Evolutionary conservation across 2,113 vertebrate genomes (phyloP), one percentile per base, ranked within the genome.

Genomic region (Tonatia bakeri): DNA sequence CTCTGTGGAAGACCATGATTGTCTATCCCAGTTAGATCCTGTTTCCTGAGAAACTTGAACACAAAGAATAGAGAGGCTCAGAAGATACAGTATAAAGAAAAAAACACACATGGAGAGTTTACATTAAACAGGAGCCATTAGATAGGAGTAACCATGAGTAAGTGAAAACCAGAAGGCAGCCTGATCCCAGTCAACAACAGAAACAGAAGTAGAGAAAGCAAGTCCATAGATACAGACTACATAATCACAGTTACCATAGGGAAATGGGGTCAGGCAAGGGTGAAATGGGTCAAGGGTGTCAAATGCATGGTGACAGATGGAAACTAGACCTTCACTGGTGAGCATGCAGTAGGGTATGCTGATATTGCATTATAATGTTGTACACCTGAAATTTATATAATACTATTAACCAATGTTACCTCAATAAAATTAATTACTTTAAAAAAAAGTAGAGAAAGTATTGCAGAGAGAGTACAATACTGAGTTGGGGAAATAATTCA

Each of bases 141-240:
- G 26, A 43, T 7, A 87, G 24, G 20, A 59, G 40, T 54, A 86
- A n/a, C 14, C 2, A 1, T 40, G 19, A 56, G 14, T 43, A 90
- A 77, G 83, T 7, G 64, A 40, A 86, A 90, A 40, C 7, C 20
- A 76, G 50, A 45, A 65, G 7, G 65, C 19, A 87, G 3, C 17
- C 9, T 24, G 19, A 70, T 31, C 28, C 9, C 40, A 92, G 5
- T 38, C 5, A 45, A 38, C 1, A 89, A 40, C 17, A 67, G 24
- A 93, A 87, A 75, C 26, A 87, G 73, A 96, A 92, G 56, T 19
- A 77, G 16, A 83, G n/a, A 93, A 76, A 70, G 7, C 75, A 85
- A 17, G 40, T 28, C 38, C 54, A 43, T 81, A 31, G 79, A 28
- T 40, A 38, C 79, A 81, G 36, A 81, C 36, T 40, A 43, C 54